Conservation (phyloP, 2,888 invertebrate genomes). For the Chrysotoxum bicinctum region DNA sequence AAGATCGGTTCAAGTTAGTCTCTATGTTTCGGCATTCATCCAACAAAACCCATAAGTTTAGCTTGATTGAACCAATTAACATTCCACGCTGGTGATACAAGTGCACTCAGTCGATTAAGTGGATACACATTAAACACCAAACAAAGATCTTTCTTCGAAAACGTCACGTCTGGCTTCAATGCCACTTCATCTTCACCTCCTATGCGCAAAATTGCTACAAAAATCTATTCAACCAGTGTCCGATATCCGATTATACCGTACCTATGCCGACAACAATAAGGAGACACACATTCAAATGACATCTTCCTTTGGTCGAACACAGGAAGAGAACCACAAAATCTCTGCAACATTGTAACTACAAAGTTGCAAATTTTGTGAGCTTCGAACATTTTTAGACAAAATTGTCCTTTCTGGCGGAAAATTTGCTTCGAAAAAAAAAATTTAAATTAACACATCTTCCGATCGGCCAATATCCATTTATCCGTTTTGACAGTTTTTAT, state of each 20-base stretch:
- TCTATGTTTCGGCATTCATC: background rate
- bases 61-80: slow-evolving; percentile 49
- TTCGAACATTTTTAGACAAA: slow-evolving; percentile 40
- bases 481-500: slow-evolving; percentile 55
- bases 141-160: slow-evolving; percentile 42
- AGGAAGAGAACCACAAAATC: background rate
- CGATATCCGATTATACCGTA: slow-evolving; percentile 33
- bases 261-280: background rate
- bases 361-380: slow-evolving; percentile 52
- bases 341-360: slow-evolving; percentile 51
- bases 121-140: slow-evolving; percentile 69
- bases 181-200: background rate
- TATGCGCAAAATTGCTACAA: slow-evolving; percentile 20
- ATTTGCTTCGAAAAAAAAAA: slow-evolving; percentile 28
- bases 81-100: slow-evolving; percentile 58
- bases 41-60: background rate
- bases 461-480: slow-evolving; percentile 14
- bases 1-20: background rate
- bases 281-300: too few relatives aligned
- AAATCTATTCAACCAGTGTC: slow-evolving; percentile 47
- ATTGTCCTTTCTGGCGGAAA: slow-evolving; percentile 53
- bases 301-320: background rate
- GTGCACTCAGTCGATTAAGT: slow-evolving; percentile 71
- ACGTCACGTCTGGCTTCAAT: background rate
- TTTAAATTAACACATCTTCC: too few relatives aligned